Conservation (phyloP, 2,888 invertebrate genomes). For the Papilio gigon region DNA sequence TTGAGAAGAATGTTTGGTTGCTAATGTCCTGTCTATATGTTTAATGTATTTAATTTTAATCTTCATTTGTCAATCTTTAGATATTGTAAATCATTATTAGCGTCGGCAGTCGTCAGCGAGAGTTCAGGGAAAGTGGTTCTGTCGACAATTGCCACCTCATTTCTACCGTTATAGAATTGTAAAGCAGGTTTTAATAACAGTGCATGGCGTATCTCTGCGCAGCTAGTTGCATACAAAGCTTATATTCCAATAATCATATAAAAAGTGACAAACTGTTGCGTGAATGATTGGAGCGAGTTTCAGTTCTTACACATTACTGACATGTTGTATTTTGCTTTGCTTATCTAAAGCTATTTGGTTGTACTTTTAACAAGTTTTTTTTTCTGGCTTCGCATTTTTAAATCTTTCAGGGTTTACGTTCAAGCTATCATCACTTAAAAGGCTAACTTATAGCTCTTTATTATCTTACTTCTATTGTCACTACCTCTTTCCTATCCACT, state of each 20-base stretch:
- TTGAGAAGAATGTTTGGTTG: too few relatives aligned
- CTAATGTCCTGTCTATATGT: too few relatives aligned
- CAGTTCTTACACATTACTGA: background rate
- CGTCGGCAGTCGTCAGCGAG: conserved; percentile 17
- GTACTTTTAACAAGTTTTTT: too few relatives aligned
- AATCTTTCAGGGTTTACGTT: too few relatives aligned
- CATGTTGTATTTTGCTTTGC: background rate
- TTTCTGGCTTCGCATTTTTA: background rate
- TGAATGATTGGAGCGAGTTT: background rate
- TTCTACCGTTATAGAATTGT: conserved; percentile 30
- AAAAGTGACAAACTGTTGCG: background rate
- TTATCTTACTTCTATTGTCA: too few relatives aligned
- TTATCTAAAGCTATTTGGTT: too few relatives aligned
- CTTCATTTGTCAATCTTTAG: background rate
- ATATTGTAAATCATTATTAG: conserved; percentile 5
- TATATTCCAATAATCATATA: conserved; percentile 13
- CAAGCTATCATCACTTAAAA: too few relatives aligned
- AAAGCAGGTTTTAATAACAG: conserved; percentile 24
- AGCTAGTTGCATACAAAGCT: background rate
- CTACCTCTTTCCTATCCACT: too few relatives aligned
- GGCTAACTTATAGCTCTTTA: too few relatives aligned
- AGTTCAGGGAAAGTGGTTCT: conserved; percentile 32
- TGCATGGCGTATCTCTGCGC: conserved; percentile 10
- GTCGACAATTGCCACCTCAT: conserved; percentile 25
- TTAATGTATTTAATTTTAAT: too few relatives aligned